Percentiles rank a stretch among this genome's conserved stretches.
Evolutionary conservation across 2,797 vertebrate species (phyloP).

Genomic region (Vespertilio murinus): DNA sequence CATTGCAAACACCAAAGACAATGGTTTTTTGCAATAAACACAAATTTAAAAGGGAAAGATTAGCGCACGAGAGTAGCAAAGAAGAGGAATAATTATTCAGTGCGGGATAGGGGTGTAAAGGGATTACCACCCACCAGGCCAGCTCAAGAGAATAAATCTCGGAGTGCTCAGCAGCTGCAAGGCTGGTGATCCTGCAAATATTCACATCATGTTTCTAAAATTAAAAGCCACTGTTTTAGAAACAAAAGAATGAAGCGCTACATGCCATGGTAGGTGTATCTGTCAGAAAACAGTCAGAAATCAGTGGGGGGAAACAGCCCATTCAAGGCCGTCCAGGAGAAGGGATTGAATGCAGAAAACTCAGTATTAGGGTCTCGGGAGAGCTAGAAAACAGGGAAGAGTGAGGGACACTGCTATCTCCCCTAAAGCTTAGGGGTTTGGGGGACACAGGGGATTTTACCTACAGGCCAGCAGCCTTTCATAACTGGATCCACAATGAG

Average conservation of each 20-base stretch:
- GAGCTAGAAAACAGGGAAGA: neutral
- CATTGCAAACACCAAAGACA: conserved; percentile 76
- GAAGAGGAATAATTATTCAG: conserved; percentile 64
- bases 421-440: neutral
- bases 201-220: conserved; percentile 55
- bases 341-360: neutral
- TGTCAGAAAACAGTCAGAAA: neutral
- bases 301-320: neutral
- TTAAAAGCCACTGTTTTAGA: conserved; percentile 5
- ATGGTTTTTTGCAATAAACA: conserved; percentile 79
- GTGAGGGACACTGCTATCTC: neutral
- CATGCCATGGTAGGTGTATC: neutral
- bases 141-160: conserved; percentile 59
- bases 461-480: neutral
- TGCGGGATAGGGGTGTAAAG: conserved; percentile 46
- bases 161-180: conserved; percentile 65
- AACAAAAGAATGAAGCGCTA: neutral
- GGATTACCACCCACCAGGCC: conserved; percentile 67
- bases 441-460: neutral
- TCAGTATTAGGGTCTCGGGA: neutral
- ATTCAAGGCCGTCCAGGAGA: neutral
- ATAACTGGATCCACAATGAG: neutral
- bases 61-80: conserved; percentile 72
- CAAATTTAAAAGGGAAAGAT: conserved; percentile 73
- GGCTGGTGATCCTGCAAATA: conserved; percentile 40